A percentile compares a stretch with the other conserved stretches of the same genome.
These are phyloP conservation scores for Cinclus cinclus DNA, from an alignment of 2,113 vertebrate genomes.

Conservation along the genomic window DNA sequence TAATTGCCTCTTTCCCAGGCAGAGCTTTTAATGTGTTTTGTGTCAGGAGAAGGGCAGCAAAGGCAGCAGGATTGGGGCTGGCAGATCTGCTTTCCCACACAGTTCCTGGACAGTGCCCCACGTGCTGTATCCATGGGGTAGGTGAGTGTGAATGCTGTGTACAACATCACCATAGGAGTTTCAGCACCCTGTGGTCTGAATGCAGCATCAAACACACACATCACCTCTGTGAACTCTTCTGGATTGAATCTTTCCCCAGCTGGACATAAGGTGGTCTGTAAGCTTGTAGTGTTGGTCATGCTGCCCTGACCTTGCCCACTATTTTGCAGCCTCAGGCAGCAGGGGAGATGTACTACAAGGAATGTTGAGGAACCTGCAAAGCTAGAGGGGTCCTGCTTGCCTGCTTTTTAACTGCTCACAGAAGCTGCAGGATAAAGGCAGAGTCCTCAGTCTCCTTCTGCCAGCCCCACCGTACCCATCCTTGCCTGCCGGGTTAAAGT, in stretches of 20 bases:
- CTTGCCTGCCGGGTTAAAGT: not conserved
- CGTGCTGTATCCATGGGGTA: fast-evolving
- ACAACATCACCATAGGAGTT: not conserved
- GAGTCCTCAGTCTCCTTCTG: not conserved
- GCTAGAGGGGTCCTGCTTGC: not conserved
- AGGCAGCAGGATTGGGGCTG: not conserved
- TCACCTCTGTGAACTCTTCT: not conserved
- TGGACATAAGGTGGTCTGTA: not conserved
- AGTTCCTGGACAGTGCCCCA: not conserved
- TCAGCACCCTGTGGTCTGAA: not conserved
- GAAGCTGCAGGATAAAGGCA: not conserved
- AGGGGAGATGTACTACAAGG: not conserved
- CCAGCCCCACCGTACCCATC: not conserved
- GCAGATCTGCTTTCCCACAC: not conserved
- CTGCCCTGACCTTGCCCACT: not conserved
- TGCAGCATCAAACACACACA: not conserved
- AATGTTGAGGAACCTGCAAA: not conserved
- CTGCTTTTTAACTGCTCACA: not conserved
- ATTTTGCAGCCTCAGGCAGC: not conserved
- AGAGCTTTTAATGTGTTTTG: not conserved
- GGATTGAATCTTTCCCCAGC: not conserved
- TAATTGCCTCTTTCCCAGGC: not conserved
- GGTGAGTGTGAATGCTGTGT: not conserved
- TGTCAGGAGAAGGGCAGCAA: not conserved
- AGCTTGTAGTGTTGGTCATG: not conserved